Conservation (phyloP, 2,113 vertebrate species). For the Silurus asotus region DNA sequence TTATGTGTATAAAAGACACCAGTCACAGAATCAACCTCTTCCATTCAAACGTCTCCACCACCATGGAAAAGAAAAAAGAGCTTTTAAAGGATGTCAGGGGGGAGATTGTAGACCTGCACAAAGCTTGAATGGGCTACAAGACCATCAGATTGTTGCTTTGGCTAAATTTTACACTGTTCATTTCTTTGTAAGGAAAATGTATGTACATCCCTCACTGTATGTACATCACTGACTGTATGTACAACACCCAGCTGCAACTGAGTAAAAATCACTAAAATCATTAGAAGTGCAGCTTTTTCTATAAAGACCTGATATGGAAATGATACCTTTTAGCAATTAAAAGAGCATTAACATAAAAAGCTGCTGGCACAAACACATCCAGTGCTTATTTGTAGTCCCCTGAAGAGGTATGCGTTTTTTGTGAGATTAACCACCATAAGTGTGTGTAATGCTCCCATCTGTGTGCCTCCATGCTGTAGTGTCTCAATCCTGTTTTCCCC, state of each 20-base stretch:
- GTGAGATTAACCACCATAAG: conserved; percentile 12
- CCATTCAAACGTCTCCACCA: too few relatives aligned
- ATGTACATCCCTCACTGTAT: too few relatives aligned
- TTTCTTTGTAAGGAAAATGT: too few relatives aligned
- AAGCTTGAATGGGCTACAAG: too few relatives aligned
- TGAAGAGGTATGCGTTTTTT: neutral
- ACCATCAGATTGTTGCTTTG: too few relatives aligned
- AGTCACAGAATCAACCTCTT: too few relatives aligned
- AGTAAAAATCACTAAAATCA: neutral
- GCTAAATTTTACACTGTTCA: too few relatives aligned
- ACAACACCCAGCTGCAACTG: neutral
- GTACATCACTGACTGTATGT: too few relatives aligned
- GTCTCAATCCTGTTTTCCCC: conserved; percentile 13
- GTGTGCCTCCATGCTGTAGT: neutral
- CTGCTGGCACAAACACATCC: conserved; percentile 10
- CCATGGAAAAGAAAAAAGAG: too few relatives aligned
- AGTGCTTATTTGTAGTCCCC: neutral
- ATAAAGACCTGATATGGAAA: conserved; percentile 11
- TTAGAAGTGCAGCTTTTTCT: neutral
- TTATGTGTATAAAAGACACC: too few relatives aligned
- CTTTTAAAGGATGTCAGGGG: too few relatives aligned
- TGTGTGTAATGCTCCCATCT: conserved; percentile 13
- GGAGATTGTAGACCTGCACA: too few relatives aligned
- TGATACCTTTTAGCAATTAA: conserved; percentile 1
- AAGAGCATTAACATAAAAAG: neutral